Base-by-base conservation (phyloP, 2,888 invertebrate genomes). In the Cosmorhoe ocellata region DNA sequence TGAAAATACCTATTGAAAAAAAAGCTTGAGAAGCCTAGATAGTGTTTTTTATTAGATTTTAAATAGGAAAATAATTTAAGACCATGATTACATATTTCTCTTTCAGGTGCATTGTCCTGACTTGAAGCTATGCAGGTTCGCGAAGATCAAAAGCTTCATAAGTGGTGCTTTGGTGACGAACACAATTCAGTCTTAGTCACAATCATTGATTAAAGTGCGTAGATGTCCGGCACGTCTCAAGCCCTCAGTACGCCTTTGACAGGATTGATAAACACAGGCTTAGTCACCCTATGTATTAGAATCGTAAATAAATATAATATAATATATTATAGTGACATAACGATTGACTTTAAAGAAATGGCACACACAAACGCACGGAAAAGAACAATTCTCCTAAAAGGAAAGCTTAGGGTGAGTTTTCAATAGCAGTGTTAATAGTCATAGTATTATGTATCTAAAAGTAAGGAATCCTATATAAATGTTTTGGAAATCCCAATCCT, bases 161-260 rank as follows among this genome's bases (percentile, higher is more conserved):
- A 41, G 59, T 64, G 56, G 60, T 59, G 64, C 59, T 63, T 66
- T 62, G 54, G 59, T 67, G 63, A 61, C 62, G 57, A 44, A 32
- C 32, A 33, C 56, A 63, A 45, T 50, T 49, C 34, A 50, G 56
- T 58, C 49, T 59, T 61, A 59, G 58, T 61, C 59, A 61, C 61
- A 57, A 58, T 56, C 56, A 63, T 67, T 69, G 65, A 67, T 66
- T 66, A 63, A 61, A 59, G 61, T 59, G 61, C 57, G 36, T 44
- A 55, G 54, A 72, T 70, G 71, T 66, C 62, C 66, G 66, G 64
- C 67, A 67, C 71, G 65, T 65, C 71, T 69, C 67, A 58, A 67
- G 61, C 67, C 66, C 66, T 69, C 74, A 74, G 69, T 69, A 63
- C 67, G 69, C 55, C 41, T 46, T 44, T 45, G 54, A 54, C 62